Evolutionary conservation across 2,888 invertebrate genomes (phyloP).

Genomic region (Hyles lineata): DNA sequence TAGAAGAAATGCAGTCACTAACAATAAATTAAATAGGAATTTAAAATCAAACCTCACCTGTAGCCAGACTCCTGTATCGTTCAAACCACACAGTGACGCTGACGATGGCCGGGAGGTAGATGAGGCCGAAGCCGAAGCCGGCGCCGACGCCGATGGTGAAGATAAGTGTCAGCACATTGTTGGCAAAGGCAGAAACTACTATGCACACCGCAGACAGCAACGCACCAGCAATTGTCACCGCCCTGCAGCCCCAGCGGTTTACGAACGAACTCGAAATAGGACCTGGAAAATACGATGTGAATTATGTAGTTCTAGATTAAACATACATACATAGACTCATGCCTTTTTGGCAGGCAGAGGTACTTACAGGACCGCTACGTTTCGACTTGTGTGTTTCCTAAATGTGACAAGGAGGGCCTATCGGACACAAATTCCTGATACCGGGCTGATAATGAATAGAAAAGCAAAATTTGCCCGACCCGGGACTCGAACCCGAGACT

Average conservation of each 20-base stretch:
- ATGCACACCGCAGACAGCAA: constrained; percentile 91
- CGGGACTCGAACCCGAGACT: too few relatives aligned
- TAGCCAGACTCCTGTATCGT: constrained; percentile 96
- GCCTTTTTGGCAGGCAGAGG: too few relatives aligned
- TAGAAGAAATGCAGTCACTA: too few relatives aligned
- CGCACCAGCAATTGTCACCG: constrained; percentile 95
- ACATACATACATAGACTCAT: not conserved
- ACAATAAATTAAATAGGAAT: too few relatives aligned
- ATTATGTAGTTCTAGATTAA: not conserved
- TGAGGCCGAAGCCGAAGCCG: constrained; percentile 97
- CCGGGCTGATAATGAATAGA: too few relatives aligned
- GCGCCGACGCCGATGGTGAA: constrained; percentile 97
- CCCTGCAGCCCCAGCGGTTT: constrained; percentile 96
- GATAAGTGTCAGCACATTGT: constrained; percentile 93
- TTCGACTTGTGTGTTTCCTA: too few relatives aligned
- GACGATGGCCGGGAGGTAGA: constrained; percentile 98
- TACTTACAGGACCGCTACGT: too few relatives aligned
- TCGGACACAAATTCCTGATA: too few relatives aligned
- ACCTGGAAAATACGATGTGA: constrained; percentile 85
- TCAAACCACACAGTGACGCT: constrained; percentile 99
- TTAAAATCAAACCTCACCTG: constrained; percentile 80
- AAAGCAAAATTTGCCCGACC: too few relatives aligned
- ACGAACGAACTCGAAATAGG: constrained; percentile 98
- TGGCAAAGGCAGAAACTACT: constrained; percentile 91
- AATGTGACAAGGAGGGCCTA: too few relatives aligned